phyloP scores from a whole-genome alignment of 1,140 invertebrate species.

The Drosophila teissieri region DNA sequence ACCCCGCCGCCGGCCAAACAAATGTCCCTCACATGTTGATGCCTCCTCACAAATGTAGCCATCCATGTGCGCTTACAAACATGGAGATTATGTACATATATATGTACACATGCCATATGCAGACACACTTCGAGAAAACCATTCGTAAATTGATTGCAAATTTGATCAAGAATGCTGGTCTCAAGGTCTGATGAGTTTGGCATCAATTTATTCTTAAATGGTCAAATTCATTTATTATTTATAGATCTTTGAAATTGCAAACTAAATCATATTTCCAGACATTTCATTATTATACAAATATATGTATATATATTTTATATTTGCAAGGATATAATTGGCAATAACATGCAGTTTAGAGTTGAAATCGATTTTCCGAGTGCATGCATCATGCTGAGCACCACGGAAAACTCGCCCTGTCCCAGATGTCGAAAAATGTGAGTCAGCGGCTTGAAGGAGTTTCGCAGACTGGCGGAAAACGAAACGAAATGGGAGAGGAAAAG shows the following conservation, averaged over 20 bases:
- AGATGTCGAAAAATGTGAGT: constrained; percentile 49
- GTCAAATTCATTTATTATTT: not conserved
- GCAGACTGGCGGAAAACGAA: constrained; percentile 12
- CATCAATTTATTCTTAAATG: not conserved
- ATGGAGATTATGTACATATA: not conserved
- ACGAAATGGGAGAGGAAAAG: not conserved
- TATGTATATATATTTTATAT: not conserved
- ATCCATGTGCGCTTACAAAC: not conserved
- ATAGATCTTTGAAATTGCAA: too few relatives aligned
- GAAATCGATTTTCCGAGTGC: not conserved
- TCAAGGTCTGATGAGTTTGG: not conserved
- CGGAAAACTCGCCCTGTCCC: constrained; percentile 34
- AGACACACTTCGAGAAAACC: constrained; percentile 21
- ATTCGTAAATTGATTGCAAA: not conserved
- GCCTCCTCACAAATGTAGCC: constrained; percentile 21
- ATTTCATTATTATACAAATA: too few relatives aligned
- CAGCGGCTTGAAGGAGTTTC: constrained; percentile 40
- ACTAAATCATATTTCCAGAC: too few relatives aligned
- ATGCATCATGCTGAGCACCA: constrained; percentile 1
- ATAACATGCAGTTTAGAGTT: not conserved
- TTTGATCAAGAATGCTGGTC: not conserved
- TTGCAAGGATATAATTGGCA: not conserved
- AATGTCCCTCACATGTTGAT: constrained; percentile 42
- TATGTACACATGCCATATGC: constrained; percentile 11
- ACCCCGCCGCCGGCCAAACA: constrained; percentile 14